Evolutionary conservation across 2,888 invertebrate species (phyloP), one percentile per base, ranked within the genome.

Genomic region (Mylabris sibirica): DNA sequence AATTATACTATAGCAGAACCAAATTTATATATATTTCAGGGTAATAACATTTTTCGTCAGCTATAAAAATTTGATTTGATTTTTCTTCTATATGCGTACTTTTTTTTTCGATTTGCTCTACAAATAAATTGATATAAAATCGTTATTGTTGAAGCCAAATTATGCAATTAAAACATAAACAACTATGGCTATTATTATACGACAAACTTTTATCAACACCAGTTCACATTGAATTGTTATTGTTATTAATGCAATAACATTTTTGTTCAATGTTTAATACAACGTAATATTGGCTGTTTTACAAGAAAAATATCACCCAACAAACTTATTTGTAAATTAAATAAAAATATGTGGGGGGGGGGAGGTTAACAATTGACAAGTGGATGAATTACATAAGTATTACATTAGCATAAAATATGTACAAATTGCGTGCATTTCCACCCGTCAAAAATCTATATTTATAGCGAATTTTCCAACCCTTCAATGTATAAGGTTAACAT

Each of bases 131-230:
- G 53, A 53, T 53, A 53, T 53, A 24, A 53, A 53, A 53, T 12
- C 20, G 24, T 49, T 49, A 22, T 49, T 49, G 20, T 49, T 49
- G 9, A 22, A 44, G 11, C 24, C 53, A 53, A 53, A 24, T 53
- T 53, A 53, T 53, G 22, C 53, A 53, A 53, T 53, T 53, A 53
- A 53, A 53, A 22, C 53, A 53, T 53, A 53, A 53, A 53, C 53
- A 24, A 53, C 24, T 24, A 3, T 22, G 12, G 3, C 5, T 12
- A 53, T 24, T 53, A n/a, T n/a, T n/a, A n/a, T n/a, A 53, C 24
- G 12, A 4, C 12, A 53, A 53, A 53, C 53, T 53, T 53, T 53
- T 53, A 53, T 53, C 53, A 53, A 53, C 24, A 53, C 53, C 53
- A 53, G 53, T 53, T 53, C 22, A 24, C 53, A 53, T 53, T 24